phyloP scores from a whole-genome alignment of 2,797 vertebrate species.

The Esox lucius region DNA sequence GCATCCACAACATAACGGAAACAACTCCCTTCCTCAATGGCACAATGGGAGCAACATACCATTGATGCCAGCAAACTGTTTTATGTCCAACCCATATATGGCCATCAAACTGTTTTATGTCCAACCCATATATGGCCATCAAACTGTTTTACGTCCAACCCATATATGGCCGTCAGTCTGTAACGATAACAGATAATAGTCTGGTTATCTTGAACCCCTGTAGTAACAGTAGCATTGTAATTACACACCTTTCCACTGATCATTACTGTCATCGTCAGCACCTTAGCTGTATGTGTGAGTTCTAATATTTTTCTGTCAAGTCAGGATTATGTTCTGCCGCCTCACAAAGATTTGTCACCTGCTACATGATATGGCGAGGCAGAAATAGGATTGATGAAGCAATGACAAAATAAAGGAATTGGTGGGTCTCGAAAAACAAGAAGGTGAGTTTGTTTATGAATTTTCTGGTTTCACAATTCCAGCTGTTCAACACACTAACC shows the following conservation, averaged over 20 bases:
- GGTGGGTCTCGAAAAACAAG: too few species aligned
- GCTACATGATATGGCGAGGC: background rate
- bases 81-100: too few species aligned
- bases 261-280: background rate
- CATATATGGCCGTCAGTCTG: background rate
- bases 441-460: too few species aligned
- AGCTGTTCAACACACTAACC: too few species aligned
- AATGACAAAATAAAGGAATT: background rate
- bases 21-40: background rate
- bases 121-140: background rate
- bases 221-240: background rate
- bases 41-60: background rate
- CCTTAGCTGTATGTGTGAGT: background rate
- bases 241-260: background rate
- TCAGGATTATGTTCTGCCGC: background rate
- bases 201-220: background rate
- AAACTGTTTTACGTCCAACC: background rate
- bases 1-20: background rate
- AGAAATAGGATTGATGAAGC: background rate
- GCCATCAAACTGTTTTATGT: too few species aligned
- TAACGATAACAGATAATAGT: background rate
- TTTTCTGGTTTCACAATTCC: too few species aligned
- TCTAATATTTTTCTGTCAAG: background rate
- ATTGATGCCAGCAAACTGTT: background rate
- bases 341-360: background rate